Evolutionary conservation across 37 sponge, comb jelly and placozoan genomes (phyloP).

Genomic region (Geodia barretti): DNA sequence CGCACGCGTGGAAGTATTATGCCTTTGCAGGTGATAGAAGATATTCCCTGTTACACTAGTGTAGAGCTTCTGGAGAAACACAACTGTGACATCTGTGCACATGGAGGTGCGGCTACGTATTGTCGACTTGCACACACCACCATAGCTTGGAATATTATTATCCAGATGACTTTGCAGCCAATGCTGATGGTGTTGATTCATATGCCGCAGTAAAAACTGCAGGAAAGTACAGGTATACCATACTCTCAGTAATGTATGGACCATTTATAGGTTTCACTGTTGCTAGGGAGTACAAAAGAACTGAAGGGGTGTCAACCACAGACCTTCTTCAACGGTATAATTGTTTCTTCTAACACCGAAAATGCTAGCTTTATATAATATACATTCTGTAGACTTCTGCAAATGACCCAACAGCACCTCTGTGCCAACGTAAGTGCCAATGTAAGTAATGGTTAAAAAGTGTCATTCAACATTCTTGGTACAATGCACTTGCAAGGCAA

Average conservation of each 20-base stretch:
- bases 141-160: background rate
- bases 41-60: conserved; percentile 77
- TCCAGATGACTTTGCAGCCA: conserved; percentile 84
- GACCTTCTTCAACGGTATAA: conserved; percentile 87
- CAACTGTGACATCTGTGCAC: conserved; percentile 92
- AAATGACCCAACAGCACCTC: conserved; percentile 41
- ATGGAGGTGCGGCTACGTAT: conserved; percentile 72
- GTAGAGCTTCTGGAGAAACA: conserved; percentile 80
- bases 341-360: background rate
- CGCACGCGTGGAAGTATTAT: background rate
- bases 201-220: conserved; percentile 84
- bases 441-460: too few species aligned
- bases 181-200: conserved; percentile 70
- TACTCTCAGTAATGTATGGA: background rate
- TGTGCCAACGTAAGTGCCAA: background rate
- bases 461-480: too few species aligned
- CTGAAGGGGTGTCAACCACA: conserved; percentile 94
- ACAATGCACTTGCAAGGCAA: too few species aligned
- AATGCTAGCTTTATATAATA: background rate
- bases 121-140: background rate
- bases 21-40: conserved; percentile 80
- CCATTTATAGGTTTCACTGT: background rate
- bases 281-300: conserved; percentile 78
- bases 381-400: conserved; percentile 41
- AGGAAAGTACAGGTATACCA: conserved; percentile 75